phyloP scores from a whole-genome alignment of 2,113 vertebrate species.

The Rhinogobius similis region DNA sequence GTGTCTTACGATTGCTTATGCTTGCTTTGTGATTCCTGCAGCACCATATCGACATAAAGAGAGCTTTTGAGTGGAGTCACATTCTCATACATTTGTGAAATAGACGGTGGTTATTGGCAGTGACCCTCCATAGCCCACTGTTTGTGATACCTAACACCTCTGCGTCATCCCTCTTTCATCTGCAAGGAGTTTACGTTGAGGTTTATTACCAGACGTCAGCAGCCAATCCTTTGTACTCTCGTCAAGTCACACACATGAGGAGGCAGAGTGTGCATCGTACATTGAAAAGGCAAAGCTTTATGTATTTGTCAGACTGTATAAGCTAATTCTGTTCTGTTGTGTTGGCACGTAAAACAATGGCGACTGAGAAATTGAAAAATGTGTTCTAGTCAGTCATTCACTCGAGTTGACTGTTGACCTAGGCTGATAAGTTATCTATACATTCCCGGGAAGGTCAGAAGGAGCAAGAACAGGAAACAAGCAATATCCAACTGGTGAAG shows the following conservation, averaged over 20 bases:
- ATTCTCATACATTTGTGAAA: conserved; percentile 13
- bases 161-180: conserved; percentile 49
- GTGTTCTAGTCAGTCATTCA: conserved; percentile 11
- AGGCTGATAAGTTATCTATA: conserved; percentile 56
- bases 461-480: conserved; percentile 28
- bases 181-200: conserved; percentile 38
- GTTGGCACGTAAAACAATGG: conserved; percentile 2
- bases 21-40: background rate
- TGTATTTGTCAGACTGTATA: background rate
- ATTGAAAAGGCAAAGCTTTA: background rate
- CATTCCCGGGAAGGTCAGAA: conserved; percentile 49
- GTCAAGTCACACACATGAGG: conserved; percentile 10
- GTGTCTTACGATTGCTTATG: background rate
- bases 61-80: background rate
- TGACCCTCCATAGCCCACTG: conserved; percentile 12
- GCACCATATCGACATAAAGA: background rate
- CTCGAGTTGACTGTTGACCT: conserved; percentile 44
- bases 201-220: conserved; percentile 36
- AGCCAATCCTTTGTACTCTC: conserved; percentile 35
- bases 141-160: conserved; percentile 48
- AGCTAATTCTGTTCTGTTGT: too few relatives aligned
- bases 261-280: background rate
- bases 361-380: background rate
- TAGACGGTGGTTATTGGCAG: background rate
- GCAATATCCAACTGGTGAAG: too few relatives aligned